A percentile compares a stretch with the other conserved stretches of the same genome.
phyloP scores from a whole-genome alignment of 2,113 vertebrate species.

The Pristiophorus japonicus region DNA sequence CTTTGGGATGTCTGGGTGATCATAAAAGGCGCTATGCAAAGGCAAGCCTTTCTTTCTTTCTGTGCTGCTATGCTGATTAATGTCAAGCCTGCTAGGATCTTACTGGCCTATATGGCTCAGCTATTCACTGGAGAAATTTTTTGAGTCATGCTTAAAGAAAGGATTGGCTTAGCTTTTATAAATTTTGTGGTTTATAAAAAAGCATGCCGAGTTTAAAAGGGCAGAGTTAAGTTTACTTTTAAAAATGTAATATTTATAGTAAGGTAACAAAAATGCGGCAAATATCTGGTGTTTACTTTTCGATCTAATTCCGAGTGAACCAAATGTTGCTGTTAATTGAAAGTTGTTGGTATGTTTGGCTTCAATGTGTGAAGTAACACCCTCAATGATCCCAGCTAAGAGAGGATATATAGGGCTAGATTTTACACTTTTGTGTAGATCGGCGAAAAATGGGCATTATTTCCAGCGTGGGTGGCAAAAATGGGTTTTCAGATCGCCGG shows the following conservation, averaged over 20 bases:
- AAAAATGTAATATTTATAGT: conserved; percentile 22
- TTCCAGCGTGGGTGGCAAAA: too few species aligned
- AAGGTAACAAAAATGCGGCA: conserved; percentile 12
- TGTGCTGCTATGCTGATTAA: neutral
- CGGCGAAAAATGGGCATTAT: too few species aligned
- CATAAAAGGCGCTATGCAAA: too few species aligned
- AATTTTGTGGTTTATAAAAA: neutral
- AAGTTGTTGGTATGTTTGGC: conserved; percentile 21
- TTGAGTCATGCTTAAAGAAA: neutral
- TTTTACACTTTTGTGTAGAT: too few species aligned
- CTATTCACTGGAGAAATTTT: neutral
- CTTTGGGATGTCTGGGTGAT: too few species aligned
- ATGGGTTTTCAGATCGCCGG: too few species aligned
- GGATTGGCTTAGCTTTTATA: neutral
- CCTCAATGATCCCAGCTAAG: neutral
- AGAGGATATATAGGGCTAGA: neutral
- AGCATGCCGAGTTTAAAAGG: neutral
- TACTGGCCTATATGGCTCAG: neutral
- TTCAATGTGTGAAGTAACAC: conserved; percentile 30
- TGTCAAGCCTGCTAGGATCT: neutral
- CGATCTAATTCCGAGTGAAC: conserved; percentile 20
- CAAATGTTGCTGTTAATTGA: conserved; percentile 31
- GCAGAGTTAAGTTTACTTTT: conserved; percentile 24
- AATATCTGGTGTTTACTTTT: conserved; percentile 30
- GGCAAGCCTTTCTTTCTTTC: too few species aligned